Base-by-base conservation (phyloP, 37 sponge, comb jelly and placozoan species). In the Eunapius fragilis region DNA sequence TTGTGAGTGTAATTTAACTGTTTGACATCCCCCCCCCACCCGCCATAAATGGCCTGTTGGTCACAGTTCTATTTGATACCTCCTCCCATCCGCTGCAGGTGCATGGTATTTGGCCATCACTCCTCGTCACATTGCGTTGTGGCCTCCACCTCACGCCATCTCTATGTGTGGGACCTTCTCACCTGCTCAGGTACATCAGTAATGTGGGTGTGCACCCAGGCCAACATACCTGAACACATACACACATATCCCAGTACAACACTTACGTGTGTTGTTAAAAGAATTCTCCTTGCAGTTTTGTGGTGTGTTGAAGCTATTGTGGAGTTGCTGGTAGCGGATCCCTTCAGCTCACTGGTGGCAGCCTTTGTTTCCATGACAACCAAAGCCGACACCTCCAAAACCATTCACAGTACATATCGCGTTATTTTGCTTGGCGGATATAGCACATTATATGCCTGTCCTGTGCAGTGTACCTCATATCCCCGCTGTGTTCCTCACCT, bases 81-180 rank as follows among this genome's bases (percentile, higher is more conserved):
- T 58, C 1, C 17, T 58, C 14, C 19, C 58, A 12, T 58, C 58
- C 58, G 1, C 37, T 87, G 0, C 78, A 91, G 88, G 47, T 31
- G 78, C 27, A 69, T 87, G 9, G 38, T 31, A 2, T 94, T 90
- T 84, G 88, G 94, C 3, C 37, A 48, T 3, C n/a, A 41, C 31
- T 31, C 71, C 19, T 94, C 86, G 5, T 83, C 92, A 50, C 92
- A 94, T 11, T 88, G 81, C 85, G 79, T 94, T 2, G 27, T 91
- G 73, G 85, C 85, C 6, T 24, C 88, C 69, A 50, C 91, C 48
- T 19, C 68, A 13, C 68, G 26, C 49, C 84, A 91, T 82, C 76
- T 94, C 9, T 72, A 76, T 41, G 91, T 94, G 35, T 94, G 94
- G 94, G 69, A 94, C 70, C 78, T 94, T 23, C 86, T 90, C 28